These are phyloP conservation scores for Lepidonotus clava DNA, from an alignment of 2,888 invertebrate genomes.

Conservation along the genomic window DNA sequence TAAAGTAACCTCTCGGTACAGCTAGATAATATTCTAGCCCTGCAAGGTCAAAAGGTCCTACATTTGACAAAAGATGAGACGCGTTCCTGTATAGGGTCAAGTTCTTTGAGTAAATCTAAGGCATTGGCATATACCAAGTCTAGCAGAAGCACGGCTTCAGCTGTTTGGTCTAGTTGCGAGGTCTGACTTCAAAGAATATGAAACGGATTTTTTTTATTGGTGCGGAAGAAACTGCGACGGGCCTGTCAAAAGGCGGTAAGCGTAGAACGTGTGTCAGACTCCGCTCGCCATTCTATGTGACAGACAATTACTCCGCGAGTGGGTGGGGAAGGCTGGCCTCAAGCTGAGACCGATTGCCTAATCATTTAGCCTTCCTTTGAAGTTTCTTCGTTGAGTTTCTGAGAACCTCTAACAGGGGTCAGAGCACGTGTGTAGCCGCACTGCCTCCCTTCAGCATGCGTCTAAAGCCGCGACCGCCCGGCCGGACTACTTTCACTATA, in stretches of 20 bases:
- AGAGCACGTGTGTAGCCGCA: neutral
- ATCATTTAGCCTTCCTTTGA: slow-evolving; percentile 37
- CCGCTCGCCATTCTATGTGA: neutral
- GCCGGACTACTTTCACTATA: slow-evolving; percentile 38
- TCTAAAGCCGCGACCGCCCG: neutral
- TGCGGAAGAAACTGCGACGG: neutral
- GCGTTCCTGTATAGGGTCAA: neutral
- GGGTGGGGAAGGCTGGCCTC: neutral
- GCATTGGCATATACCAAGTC: no score
- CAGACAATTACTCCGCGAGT: slow-evolving; percentile 15
- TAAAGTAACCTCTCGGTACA: no score
- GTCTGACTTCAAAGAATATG: slow-evolving; percentile 6
- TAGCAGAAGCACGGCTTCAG: neutral
- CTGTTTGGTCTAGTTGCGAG: neutral
- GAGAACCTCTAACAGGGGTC: neutral
- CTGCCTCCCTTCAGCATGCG: neutral
- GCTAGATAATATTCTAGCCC: no score
- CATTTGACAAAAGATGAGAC: no score
- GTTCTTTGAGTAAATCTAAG: neutral
- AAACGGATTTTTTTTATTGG: slow-evolving; percentile 1
- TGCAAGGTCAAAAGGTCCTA: no score
- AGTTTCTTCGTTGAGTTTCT: slow-evolving; percentile 5
- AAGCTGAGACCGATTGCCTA: neutral
- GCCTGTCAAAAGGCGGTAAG: slow-evolving; percentile 5
- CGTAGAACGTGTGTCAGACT: neutral